Evolutionary conservation across 2,888 invertebrate genomes (phyloP).

Genomic region (Cryptocephalus primarius): DNA sequence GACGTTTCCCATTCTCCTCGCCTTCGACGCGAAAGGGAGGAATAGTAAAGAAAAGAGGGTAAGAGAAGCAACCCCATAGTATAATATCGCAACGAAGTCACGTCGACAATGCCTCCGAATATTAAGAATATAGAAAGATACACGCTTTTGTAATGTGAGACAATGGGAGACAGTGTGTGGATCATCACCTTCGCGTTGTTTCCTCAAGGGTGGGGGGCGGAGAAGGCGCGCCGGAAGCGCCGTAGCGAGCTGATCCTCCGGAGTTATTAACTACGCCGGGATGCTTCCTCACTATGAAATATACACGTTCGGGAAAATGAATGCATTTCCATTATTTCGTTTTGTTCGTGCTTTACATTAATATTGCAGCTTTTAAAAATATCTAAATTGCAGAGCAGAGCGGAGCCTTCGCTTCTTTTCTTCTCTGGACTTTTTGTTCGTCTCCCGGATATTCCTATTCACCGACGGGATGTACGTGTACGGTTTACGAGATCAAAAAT

Average conservation of each 20-base stretch:
- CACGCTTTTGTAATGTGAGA: constrained; percentile 8
- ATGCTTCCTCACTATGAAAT: constrained; percentile 20
- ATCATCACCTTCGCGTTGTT: constrained; percentile 25
- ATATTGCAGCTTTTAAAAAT: constrained; percentile 19
- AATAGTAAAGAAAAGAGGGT: too few species aligned
- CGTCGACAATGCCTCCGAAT: background rate
- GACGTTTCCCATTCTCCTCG: too few species aligned
- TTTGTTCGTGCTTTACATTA: constrained; percentile 16
- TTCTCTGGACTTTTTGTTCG: background rate
- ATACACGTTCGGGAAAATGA: constrained; percentile 29
- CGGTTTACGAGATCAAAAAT: too few species aligned
- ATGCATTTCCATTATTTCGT: constrained; percentile 31
- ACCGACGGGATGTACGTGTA: too few species aligned
- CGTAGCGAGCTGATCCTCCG: constrained; percentile 27
- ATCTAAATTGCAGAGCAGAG: constrained; percentile 6
- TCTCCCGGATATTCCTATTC: too few species aligned
- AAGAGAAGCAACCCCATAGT: too few species aligned
- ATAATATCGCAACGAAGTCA: too few species aligned
- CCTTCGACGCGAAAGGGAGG: too few species aligned
- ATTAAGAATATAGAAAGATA: background rate
- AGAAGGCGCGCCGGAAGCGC: constrained; percentile 20
- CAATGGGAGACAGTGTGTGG: constrained; percentile 20
- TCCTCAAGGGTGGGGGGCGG: constrained; percentile 9
- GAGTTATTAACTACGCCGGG: constrained; percentile 27
- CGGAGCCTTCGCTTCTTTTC: background rate